Conservation (phyloP, 2,113 vertebrate species). For the Antigone vipio region DNA sequence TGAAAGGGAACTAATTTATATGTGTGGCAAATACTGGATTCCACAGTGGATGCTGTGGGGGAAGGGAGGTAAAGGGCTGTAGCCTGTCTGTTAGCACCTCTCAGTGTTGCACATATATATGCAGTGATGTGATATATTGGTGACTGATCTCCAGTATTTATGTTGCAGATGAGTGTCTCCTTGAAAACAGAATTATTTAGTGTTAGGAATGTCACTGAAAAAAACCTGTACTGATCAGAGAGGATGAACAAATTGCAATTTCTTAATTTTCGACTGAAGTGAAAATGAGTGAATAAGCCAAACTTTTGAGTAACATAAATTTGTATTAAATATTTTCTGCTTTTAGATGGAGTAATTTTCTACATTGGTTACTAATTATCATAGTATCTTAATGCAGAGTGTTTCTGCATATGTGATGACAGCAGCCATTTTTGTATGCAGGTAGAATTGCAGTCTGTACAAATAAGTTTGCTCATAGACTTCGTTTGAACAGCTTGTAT, state of each 20-base stretch:
- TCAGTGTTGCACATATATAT: fast-evolving
- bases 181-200: not conserved
- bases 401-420: fast-evolving
- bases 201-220: not conserved
- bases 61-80: not conserved
- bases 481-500: not conserved
- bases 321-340: not conserved
- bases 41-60: not conserved
- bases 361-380: not conserved
- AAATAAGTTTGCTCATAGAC: not conserved
- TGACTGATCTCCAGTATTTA: not conserved
- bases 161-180: not conserved
- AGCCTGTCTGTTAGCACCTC: not conserved
- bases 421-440: not conserved
- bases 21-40: not conserved
- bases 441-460: not conserved
- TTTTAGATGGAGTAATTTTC: not conserved
- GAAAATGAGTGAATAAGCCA: not conserved
- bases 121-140: not conserved
- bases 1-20: not conserved
- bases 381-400: not conserved
- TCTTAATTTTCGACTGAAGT: not conserved
- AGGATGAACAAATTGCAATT: not conserved
- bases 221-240: not conserved
- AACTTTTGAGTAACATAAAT: not conserved